Evolutionary conservation across 2,888 invertebrate species (phyloP).

Genomic region (Quadriops clusia): DNA sequence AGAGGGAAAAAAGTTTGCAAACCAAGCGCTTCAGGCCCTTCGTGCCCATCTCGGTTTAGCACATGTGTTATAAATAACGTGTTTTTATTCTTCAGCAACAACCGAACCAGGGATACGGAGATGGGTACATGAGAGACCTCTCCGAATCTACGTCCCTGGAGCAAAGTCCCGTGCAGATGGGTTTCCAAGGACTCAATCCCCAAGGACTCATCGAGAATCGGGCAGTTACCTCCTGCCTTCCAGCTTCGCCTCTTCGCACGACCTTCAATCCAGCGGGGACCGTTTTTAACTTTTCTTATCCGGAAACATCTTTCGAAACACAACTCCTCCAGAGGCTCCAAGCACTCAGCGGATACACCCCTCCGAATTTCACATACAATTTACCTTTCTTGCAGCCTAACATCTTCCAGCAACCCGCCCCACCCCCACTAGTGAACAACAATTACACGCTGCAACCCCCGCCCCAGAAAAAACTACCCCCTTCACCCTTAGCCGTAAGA

Average conservation of each 20-base stretch:
- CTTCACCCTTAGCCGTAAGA: conserved; percentile 26
- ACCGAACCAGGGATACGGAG: conserved; percentile 16
- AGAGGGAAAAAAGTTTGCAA: no score
- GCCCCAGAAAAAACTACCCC: conserved; percentile 30
- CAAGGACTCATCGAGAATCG: conserved; percentile 32
- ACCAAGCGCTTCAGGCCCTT: no score
- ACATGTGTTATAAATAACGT: conserved; percentile 2
- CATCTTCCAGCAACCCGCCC: conserved; percentile 23
- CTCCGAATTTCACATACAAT: conserved; percentile 22
- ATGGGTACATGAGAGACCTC: conserved; percentile 15
- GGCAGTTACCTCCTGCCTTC: conserved; percentile 29
- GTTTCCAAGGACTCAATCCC: conserved; percentile 27
- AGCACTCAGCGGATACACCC: conserved; percentile 37
- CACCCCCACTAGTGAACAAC: conserved; percentile 28
- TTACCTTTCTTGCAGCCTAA: conserved; percentile 18
- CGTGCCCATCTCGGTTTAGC: no score
- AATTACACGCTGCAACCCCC: conserved; percentile 30
- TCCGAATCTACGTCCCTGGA: conserved; percentile 21
- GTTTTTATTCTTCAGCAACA: conserved; percentile 14
- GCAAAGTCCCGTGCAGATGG: conserved; percentile 17
- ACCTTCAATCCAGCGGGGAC: conserved; percentile 26
- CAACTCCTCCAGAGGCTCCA: conserved; percentile 43
- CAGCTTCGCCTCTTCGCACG: conserved; percentile 31
- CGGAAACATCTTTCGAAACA: conserved; percentile 30
- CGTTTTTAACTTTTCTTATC: conserved; percentile 30